These are phyloP conservation scores for Drosophila algonquin DNA, from an alignment of 2,888 invertebrate species.

Conservation along the genomic window DNA sequence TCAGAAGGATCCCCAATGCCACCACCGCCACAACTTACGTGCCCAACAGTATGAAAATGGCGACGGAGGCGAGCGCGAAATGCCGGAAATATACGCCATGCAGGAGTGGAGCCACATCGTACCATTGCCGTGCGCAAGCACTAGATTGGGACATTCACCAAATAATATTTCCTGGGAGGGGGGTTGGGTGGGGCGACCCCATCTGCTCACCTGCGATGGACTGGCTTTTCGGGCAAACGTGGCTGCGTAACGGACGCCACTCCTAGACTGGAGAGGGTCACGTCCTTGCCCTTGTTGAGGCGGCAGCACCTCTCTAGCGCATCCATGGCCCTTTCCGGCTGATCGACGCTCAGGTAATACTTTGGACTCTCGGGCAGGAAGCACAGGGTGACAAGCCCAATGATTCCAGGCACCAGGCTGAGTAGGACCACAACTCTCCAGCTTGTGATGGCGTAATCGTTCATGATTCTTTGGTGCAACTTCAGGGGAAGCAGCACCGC, in stretches of 20 bases:
- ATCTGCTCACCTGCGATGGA: neutral
- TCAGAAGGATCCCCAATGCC: neutral
- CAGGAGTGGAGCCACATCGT: neutral
- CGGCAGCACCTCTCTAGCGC: slow-evolving; percentile 36
- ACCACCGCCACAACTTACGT: neutral
- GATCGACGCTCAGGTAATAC: slow-evolving; percentile 25
- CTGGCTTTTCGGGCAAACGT: neutral
- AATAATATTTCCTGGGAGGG: neutral
- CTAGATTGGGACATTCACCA: neutral
- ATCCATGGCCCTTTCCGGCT: slow-evolving; percentile 26
- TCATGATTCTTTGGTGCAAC: slow-evolving; percentile 6
- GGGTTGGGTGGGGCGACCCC: too few relatives aligned
- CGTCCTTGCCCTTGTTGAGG: slow-evolving; percentile 28
- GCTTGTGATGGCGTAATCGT: neutral
- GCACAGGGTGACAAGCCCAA: neutral
- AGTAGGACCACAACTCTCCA: slow-evolving; percentile 43
- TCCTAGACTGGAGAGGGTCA: slow-evolving; percentile 29
- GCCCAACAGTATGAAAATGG: neutral
- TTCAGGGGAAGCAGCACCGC: slow-evolving; percentile 3
- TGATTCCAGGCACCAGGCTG: slow-evolving; percentile 16
- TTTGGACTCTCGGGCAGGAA: slow-evolving; percentile 51
- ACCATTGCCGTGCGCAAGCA: neutral
- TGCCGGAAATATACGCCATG: neutral
- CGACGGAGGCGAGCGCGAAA: neutral
- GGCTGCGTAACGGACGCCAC: slow-evolving; percentile 23